These are phyloP conservation scores for Microcebus murinus DNA, from an alignment of 2,113 vertebrate genomes.

Conservation along the genomic window DNA sequence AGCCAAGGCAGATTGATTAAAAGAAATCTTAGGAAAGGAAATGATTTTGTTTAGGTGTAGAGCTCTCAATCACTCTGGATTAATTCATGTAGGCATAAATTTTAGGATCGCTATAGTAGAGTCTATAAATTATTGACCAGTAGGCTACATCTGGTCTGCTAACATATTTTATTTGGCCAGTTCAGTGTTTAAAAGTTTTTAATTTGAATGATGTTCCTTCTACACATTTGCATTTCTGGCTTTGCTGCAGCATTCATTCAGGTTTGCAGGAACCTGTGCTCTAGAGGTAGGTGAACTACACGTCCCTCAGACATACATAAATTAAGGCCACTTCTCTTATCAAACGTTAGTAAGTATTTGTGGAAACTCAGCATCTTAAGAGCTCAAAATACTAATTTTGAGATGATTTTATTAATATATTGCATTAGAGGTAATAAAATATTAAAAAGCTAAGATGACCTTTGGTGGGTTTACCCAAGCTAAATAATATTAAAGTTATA, in stretches of 20 bases:
- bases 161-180: background rate
- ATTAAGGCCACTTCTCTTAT: background rate
- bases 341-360: background rate
- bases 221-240: background rate
- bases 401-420: background rate
- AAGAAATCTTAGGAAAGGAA: background rate
- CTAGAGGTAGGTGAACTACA: background rate
- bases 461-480: background rate
- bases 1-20: background rate
- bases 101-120: background rate
- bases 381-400: background rate
- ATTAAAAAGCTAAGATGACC: background rate
- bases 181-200: background rate
- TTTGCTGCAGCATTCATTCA: background rate
- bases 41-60: background rate
- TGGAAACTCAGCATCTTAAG: background rate
- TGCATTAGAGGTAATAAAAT: background rate
- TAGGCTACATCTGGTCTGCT: background rate
- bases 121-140: background rate
- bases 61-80: background rate
- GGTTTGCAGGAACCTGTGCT: background rate
- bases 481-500: background rate
- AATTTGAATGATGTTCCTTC: background rate
- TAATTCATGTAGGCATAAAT: background rate
- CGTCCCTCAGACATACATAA: background rate